Evolutionary conservation across 2,113 vertebrate genomes (phyloP), one percentile per base, ranked within the genome.

Genomic region (Gavialis gangeticus): DNA sequence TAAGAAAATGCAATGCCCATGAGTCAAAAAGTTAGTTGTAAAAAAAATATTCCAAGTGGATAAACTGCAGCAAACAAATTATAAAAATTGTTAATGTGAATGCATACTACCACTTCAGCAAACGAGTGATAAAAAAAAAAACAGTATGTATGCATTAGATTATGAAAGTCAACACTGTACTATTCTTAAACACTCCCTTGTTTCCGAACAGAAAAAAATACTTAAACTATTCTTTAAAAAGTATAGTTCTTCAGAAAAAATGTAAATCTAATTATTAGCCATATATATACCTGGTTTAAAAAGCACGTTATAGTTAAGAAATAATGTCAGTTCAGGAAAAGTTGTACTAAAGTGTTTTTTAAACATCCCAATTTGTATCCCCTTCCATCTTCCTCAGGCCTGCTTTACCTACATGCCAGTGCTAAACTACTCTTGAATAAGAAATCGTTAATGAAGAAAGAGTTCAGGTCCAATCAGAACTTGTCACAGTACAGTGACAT

Each of bases 361-460:
- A 73, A 67, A 30, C n/a, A 73, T 24, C 5, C 14, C n/a, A 18
- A 71, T 6, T 73, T 2, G 2, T 4, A 34, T 62, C 55, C 60
- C 59, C 27, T 75, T 84, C 63, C 86, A 77, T 58, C 55, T 88
- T 95, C 78, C 85, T 46, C 85, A 80, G 94, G 93, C 95, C 82
- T 86, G 80, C 9, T 69, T 80, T 93, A 75, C 82, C 82, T 84
- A 64, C 82, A 69, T 34, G 69, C 24, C 83, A 91, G 27, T 30
- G 17, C 27, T 69, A 89, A 84, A 88, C 2, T 60, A 75, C 85
- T 75, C 93, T 92, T 37, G 30, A 93, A 79, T 16, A 69, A 92
- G 69, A 95, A 84, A 79, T 27, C 46, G 82, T 82, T 82, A 76
- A 83, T 0, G 4, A 90, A 87, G 84, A 85, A 91, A 93, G 19